Base-by-base conservation (phyloP, 2,888 invertebrate species). In the Mythimna impura region DNA sequence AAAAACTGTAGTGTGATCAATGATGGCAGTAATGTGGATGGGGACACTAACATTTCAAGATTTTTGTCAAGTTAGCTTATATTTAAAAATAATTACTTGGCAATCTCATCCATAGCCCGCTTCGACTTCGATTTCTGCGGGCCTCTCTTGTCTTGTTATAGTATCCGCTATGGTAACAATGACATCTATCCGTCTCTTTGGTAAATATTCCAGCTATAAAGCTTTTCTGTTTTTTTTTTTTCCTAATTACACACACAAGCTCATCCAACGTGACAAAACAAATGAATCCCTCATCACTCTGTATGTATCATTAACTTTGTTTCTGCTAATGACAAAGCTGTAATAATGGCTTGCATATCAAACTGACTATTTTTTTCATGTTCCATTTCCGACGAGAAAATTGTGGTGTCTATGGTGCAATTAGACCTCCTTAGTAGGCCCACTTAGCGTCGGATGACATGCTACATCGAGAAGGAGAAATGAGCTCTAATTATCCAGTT, bases 321-420 rank as follows among this genome's bases (percentile, higher is more conserved):
- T 79, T 74, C 66, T 85, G 74, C 80, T 83, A 87, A 86, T 86
- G 86, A 84, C 82, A 76, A 78, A 83, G 78, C 78, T 68, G 63
- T 73, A 82, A 84, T 87, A 73, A 77, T 72, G 75, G 84, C 66
- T 83, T 84, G 82, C 80, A 83, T 82, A 84, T 79, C 76, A 83
- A 81, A 82, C 79, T 54, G 67, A 63, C 65, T 7, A 81, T 81
- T 82, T 86, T 86, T 86, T 85, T 81, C 87, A 86, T 88, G 91
- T 91, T 87, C 91, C 86, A 91, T 88, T 92, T 91, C 87, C 83
- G 73, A 85, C 73, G 77, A 82, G 83, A 80, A 91, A 92, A 92
- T 92, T 90, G 88, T 84, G 72, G 87, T 82, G 83, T 88, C 84
- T 72, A 85, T 84, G 83, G 80, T 89, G 80, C 87, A 91, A 93